These are phyloP conservation scores for Sinodicranocentrus sp. DNA, from an alignment of 2,888 invertebrate species.

Conservation along the genomic window DNA sequence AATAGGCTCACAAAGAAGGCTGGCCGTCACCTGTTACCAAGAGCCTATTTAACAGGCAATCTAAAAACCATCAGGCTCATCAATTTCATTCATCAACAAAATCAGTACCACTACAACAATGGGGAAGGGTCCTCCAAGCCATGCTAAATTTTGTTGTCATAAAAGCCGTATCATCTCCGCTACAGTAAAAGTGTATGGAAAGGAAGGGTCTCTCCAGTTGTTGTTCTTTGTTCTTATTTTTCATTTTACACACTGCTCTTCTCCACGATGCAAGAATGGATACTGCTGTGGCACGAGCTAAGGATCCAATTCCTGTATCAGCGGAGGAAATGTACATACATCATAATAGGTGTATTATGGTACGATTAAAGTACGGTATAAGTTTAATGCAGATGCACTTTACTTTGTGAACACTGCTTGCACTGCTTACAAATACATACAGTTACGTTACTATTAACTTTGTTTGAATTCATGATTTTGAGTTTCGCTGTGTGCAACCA, in stretches of 20 bases:
- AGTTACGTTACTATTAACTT: too few species aligned
- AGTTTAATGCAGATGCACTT: too few species aligned
- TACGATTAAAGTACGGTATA: background rate
- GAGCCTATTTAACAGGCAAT: constrained; percentile 66
- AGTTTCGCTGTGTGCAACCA: too few species aligned
- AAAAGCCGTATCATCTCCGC: constrained; percentile 63
- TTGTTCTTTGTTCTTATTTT: constrained; percentile 27
- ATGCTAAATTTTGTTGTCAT: constrained; percentile 48
- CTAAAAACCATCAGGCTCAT: constrained; percentile 68
- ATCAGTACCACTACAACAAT: constrained; percentile 20
- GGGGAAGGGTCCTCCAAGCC: constrained; percentile 53
- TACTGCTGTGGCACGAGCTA: constrained; percentile 55
- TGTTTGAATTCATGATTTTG: background rate
- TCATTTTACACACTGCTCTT: background rate
- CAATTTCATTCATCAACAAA: constrained; percentile 51
- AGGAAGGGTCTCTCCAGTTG: background rate
- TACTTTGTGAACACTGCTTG: too few species aligned
- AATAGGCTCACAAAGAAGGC: constrained; percentile 35
- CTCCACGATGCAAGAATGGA: background rate
- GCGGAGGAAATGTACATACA: too few species aligned
- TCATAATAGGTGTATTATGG: too few species aligned
- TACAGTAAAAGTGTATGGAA: constrained; percentile 56
- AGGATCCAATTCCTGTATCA: too few species aligned
- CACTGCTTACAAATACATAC: too few species aligned
- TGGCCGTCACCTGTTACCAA: constrained; percentile 68